Conservation (phyloP, 1,140 invertebrate genomes). For the Scaptomyza montana region DNA sequence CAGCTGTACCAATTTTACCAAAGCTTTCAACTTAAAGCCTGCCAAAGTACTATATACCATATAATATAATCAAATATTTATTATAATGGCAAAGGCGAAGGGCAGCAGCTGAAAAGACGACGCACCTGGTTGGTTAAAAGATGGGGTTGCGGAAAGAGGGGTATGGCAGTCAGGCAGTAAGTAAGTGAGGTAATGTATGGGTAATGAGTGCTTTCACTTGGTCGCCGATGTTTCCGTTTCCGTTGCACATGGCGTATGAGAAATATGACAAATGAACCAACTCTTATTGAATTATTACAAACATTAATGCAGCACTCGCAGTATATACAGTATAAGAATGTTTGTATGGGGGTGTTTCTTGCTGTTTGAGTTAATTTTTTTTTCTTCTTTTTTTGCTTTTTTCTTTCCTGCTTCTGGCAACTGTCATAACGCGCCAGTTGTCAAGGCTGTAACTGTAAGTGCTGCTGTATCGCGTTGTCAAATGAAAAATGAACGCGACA, state of each 20-base stretch:
- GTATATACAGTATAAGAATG: not conserved
- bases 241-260: constrained; percentile 57
- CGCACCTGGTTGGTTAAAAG: not conserved
- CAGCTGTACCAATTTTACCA: constrained; percentile 62
- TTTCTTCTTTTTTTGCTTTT: not conserved
- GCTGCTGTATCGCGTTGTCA: constrained; percentile 62
- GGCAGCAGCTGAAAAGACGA: constrained; percentile 5
- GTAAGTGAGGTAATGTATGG: constrained; percentile 58
- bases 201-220: constrained; percentile 76
- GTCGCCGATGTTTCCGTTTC: constrained; percentile 59
- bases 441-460: constrained; percentile 56
- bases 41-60: constrained; percentile 49
- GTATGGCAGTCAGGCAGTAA: not conserved
- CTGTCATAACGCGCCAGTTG: constrained; percentile 53
- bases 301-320: constrained; percentile 20
- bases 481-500: constrained; percentile 79
- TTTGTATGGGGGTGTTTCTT: not conserved
- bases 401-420: constrained; percentile 39
- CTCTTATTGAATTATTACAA: constrained; percentile 74
- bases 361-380: constrained; percentile 4
- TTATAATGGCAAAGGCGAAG: constrained; percentile 53
- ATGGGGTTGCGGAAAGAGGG: not conserved
- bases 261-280: constrained; percentile 71
- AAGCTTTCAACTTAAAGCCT: constrained; percentile 53
- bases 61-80: constrained; percentile 74